A percentile compares a stretch with the other conserved stretches of the same genome.
Evolutionary conservation across 37 sponge, comb jelly and placozoan genomes (phyloP).

Genomic region (Halichondria panicea): DNA sequence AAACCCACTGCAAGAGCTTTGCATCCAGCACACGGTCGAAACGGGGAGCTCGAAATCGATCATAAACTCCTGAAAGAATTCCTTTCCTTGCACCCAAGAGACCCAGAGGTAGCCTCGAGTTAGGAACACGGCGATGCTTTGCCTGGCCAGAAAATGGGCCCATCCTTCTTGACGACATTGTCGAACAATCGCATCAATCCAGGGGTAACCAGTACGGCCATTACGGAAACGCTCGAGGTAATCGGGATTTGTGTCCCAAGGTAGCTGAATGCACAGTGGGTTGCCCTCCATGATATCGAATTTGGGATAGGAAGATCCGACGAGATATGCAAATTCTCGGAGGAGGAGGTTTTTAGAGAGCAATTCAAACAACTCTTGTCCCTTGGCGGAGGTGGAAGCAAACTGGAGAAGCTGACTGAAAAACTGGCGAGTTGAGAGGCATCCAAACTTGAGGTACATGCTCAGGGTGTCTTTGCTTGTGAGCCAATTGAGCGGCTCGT

Average conservation of each 20-base stretch:
- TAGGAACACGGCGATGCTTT: constrained; percentile 84
- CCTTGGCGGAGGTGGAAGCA: constrained; percentile 45
- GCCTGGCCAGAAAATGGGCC: constrained; percentile 75
- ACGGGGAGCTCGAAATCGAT: constrained; percentile 86
- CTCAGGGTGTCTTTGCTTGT: constrained; percentile 75
- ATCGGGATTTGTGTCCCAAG: constrained; percentile 77
- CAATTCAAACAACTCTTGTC: constrained; percentile 49
- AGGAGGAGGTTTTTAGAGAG: constrained; percentile 67
- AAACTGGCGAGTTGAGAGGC: constrained; percentile 78
- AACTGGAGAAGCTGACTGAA: constrained; percentile 64
- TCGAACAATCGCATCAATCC: constrained; percentile 87
- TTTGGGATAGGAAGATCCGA: constrained; percentile 52
- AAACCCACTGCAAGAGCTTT: constrained; percentile 82
- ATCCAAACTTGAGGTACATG: constrained; percentile 85
- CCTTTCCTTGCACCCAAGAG: constrained; percentile 80
- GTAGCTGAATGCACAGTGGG: constrained; percentile 78
- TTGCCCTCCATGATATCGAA: constrained; percentile 80
- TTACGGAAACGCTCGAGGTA: constrained; percentile 44
- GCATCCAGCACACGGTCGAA: constrained; percentile 87
- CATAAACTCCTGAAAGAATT: constrained; percentile 82
- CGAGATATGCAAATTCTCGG: constrained; percentile 81
- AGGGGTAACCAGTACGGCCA: constrained; percentile 86
- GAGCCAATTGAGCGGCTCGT: constrained; percentile 53
- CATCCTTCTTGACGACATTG: constrained; percentile 81
- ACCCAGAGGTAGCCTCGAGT: constrained; percentile 87